Evolutionary conservation across 1,140 invertebrate species (phyloP).

Genomic region (Magallana angulata): DNA sequence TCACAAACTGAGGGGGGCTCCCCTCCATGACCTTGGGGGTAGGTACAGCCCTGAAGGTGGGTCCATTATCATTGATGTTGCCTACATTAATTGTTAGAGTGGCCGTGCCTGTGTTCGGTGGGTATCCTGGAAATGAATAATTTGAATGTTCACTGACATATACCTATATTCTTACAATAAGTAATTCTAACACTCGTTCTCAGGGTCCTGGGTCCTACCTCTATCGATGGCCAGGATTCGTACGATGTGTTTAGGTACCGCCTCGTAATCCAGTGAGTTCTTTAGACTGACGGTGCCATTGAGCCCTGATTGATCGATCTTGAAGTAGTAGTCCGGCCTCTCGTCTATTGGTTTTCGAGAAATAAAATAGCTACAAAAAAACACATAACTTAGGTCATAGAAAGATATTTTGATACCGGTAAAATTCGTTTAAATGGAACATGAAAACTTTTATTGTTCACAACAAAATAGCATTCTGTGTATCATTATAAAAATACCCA

Average conservation of each 20-base stretch:
- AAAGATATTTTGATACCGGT: too few relatives aligned
- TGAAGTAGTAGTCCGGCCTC: conserved; percentile 26
- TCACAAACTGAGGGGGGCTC: conserved; percentile 88
- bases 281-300: conserved; percentile 29
- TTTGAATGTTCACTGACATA: neutral
- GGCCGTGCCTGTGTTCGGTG: conserved; percentile 95
- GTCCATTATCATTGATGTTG: conserved; percentile 95
- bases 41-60: conserved; percentile 94
- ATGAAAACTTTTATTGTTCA: neutral
- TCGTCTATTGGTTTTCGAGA: conserved; percentile 38
- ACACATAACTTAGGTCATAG: too few relatives aligned
- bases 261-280: conserved; percentile 42
- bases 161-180: neutral
- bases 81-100: conserved; percentile 96
- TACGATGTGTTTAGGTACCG: conserved; percentile 16
- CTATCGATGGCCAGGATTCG: conserved; percentile 50
- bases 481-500: neutral
- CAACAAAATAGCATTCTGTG: neutral
- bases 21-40: conserved; percentile 91
- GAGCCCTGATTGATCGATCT: neutral
- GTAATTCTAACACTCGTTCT: too few relatives aligned
- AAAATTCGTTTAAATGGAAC: neutral
- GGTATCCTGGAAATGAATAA: conserved; percentile 78
- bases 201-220: conserved; percentile 37
- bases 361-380: conserved; percentile 23